Conservation (phyloP, 2,113 vertebrate genomes). For the Zosterops japonicus region DNA sequence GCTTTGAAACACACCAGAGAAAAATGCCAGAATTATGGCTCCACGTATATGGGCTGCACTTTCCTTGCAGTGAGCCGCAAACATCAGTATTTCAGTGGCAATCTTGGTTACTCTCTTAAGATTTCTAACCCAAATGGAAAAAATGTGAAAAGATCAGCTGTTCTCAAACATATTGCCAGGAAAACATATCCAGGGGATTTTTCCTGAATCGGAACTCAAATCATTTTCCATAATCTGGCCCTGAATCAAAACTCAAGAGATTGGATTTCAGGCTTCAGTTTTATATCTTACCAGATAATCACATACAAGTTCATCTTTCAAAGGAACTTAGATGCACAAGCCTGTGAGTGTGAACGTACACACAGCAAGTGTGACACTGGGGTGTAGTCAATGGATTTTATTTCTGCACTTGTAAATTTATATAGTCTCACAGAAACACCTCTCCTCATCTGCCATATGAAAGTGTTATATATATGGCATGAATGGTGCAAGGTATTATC, state of each 20-base stretch:
- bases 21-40: not conserved
- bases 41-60: not conserved
- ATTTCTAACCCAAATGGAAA: slow-evolving; percentile 51
- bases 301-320: not conserved
- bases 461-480: not conserved
- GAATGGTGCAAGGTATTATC: not conserved
- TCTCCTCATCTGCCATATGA: not conserved
- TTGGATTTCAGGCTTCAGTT: not conserved
- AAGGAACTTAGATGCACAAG: not conserved
- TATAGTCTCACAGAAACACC: not conserved
- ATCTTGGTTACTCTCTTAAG: slow-evolving; percentile 21
- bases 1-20: not conserved
- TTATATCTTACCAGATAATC: not conserved
- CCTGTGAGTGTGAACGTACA: not conserved
- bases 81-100: slow-evolving; percentile 45
- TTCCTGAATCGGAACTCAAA: slow-evolving; percentile 34
- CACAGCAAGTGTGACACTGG: not conserved
- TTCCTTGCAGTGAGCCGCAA: not conserved
- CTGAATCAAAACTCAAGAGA: not conserved
- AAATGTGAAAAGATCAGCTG: slow-evolving; percentile 62
- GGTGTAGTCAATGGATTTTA: not conserved
- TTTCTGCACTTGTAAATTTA: not conserved
- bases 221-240: slow-evolving; percentile 31
- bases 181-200: slow-evolving; percentile 40
- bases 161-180: slow-evolving; percentile 47